phyloP scores from a whole-genome alignment of 37 sponge, comb jelly and placozoan genomes.

The Ephydatia muelleri region DNA sequence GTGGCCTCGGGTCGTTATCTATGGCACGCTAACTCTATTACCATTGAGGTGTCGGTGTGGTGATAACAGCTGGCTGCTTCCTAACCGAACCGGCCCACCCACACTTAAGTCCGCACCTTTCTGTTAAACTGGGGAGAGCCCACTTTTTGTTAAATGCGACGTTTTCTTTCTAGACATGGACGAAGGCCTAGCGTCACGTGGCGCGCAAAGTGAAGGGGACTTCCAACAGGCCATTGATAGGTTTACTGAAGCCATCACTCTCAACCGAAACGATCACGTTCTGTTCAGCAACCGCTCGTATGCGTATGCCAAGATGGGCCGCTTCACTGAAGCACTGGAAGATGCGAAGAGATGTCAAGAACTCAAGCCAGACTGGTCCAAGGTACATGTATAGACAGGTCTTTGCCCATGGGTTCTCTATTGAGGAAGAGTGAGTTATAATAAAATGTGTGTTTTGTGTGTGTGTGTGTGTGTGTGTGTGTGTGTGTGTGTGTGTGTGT shows the following conservation, averaged over 20 bases:
- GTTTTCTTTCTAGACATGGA: not conserved
- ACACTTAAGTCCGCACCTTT: not conserved
- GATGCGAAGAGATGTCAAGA: slow-evolving; percentile 88
- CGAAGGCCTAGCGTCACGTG: not conserved
- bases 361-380: slow-evolving; percentile 90
- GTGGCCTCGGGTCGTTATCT: not conserved
- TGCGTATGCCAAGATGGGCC: slow-evolving; percentile 79
- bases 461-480: slow-evolving; percentile 4
- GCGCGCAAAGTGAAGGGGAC: slow-evolving; percentile 51
- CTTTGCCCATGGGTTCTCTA: not conserved
- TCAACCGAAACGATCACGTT: slow-evolving; percentile 79
- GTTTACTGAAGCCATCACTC: slow-evolving; percentile 86
- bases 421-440: not conserved
- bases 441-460: slow-evolving; percentile 9
- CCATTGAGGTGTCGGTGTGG: not conserved
- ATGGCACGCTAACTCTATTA: not conserved
- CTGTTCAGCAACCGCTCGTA: slow-evolving; percentile 94
- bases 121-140: not conserved
- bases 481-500: slow-evolving; percentile 19
- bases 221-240: slow-evolving; percentile 79
- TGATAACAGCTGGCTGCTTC: not conserved
- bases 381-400: too few relatives aligned
- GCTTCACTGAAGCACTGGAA: slow-evolving; percentile 77
- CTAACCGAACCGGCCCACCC: not conserved
- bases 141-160: not conserved